Evolutionary conservation across 2,113 vertebrate species (phyloP).

Genomic region (Camelus dromedarius): DNA sequence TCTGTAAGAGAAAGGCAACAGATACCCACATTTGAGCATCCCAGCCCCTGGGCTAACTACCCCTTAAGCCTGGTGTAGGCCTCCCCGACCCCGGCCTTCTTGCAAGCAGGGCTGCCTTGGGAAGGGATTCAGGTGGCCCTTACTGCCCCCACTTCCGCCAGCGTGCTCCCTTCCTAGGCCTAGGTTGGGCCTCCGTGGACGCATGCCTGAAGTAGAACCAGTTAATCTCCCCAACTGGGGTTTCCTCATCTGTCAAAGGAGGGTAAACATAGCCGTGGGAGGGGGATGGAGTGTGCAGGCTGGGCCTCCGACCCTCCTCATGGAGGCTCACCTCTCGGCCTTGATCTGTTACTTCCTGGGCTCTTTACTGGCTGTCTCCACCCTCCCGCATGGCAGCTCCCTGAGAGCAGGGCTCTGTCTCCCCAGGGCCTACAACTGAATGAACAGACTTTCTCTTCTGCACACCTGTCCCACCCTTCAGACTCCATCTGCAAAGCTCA

Average conservation of each 20-base stretch:
- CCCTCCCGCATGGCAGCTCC: not conserved
- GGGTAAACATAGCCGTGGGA: not conserved
- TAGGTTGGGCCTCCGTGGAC: not conserved
- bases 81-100: not conserved
- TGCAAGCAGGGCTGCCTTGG: not conserved
- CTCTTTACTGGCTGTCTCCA: too few relatives aligned
- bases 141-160: not conserved
- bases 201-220: not conserved
- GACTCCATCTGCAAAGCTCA: not conserved
- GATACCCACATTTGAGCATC: not conserved
- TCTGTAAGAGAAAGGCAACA: not conserved
- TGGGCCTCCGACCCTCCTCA: rapidly evolving
- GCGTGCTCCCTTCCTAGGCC: not conserved
- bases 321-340: rapidly evolving
- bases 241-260: slow-evolving; percentile 34
- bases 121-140: not conserved
- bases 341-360: too few relatives aligned
- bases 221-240: not conserved
- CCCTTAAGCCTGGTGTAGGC: not conserved
- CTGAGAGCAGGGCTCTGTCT: rapidly evolving
- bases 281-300: rapidly evolving
- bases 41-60: not conserved
- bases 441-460: not conserved
- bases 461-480: not conserved
- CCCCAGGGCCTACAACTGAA: too few relatives aligned